phyloP scores from a whole-genome alignment of 1,140 invertebrate genomes.

The Oscheius sp. region DNA sequence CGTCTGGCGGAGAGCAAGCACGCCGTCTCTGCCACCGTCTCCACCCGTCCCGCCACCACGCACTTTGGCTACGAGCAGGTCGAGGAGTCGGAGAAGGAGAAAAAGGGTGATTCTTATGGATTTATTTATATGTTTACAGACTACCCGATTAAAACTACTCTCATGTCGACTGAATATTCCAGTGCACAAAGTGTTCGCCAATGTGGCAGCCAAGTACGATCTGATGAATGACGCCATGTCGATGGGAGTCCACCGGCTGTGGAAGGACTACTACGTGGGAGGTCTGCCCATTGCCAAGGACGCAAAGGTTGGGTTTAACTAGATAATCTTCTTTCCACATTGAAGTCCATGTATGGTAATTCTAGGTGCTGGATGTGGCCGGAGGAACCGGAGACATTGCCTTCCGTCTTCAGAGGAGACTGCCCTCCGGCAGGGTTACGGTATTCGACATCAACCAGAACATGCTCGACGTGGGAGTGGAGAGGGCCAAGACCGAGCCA shows the following conservation, averaged over 20 bases:
- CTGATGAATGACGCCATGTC: conserved; percentile 98
- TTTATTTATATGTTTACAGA: conserved; percentile 2
- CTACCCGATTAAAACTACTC: neutral
- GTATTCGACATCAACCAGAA: conserved; percentile 88
- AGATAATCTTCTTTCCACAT: neutral
- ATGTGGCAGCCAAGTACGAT: conserved; percentile 90
- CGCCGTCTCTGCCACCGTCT: no score
- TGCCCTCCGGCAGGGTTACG: conserved; percentile 66
- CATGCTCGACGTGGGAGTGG: conserved; percentile 88
- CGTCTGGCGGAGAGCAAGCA: no score
- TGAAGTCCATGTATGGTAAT: neutral
- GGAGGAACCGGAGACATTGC: conserved; percentile 92
- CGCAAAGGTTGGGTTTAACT: no score
- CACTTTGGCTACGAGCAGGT: conserved; percentile 53
- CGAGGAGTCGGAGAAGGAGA: conserved; percentile 47
- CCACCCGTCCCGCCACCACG: conserved; percentile 21
- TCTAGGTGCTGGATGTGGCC: conserved; percentile 82
- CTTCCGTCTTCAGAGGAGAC: conserved; percentile 72
- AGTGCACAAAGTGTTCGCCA: conserved; percentile 76
- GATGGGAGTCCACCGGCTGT: conserved; percentile 85
- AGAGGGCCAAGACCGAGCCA: conserved; percentile 68
- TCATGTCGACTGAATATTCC: conserved; percentile 17
- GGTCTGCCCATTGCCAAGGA: conserved; percentile 14
- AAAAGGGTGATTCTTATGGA: conserved; percentile 39
- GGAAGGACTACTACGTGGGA: conserved; percentile 90